Percentiles rank a stretch among this genome's conserved stretches.
Conservation (phyloP, 2,113 vertebrate species). For the Toxotes jaculatrix region DNA sequence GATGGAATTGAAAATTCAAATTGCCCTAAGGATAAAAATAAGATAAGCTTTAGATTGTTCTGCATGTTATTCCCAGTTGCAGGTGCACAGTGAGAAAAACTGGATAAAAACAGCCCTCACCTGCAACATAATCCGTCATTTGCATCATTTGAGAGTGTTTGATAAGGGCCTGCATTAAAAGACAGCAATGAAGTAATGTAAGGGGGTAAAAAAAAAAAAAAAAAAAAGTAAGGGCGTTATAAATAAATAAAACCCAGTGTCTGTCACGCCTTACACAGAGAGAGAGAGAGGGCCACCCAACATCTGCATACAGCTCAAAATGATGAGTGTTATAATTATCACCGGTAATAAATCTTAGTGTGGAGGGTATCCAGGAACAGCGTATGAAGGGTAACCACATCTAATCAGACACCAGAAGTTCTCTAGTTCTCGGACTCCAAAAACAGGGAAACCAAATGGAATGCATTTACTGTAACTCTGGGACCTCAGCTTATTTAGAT, state of each 20-base stretch:
- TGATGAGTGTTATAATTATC: conserved; percentile 11
- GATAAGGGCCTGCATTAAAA: not conserved
- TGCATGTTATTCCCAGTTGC: not conserved
- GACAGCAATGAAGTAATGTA: not conserved
- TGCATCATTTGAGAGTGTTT: not conserved
- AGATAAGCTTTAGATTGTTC: not conserved
- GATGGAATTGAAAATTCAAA: not conserved
- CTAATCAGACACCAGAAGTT: not conserved
- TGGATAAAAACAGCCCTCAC: not conserved
- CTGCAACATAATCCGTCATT: not conserved
- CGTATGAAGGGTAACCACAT: not conserved
- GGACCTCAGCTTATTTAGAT: conserved; percentile 23
- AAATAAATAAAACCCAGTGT: conserved; percentile 8
- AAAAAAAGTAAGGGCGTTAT: not conserved
- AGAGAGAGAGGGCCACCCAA: conserved; percentile 4
- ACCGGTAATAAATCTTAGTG: conserved; percentile 5
- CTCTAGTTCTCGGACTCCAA: not conserved
- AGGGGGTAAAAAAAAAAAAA: not conserved
- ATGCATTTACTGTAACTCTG: conserved; percentile 30
- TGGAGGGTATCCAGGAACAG: not conserved
- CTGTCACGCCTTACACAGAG: not conserved
- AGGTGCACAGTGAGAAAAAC: not conserved
- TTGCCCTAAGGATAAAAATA: not conserved
- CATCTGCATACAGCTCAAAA: not conserved
- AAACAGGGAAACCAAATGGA: conserved; percentile 30